A percentile compares a stretch with the other conserved stretches of the same genome.
Conservation (phyloP, 2,797 vertebrate species). For the Alfaro cultratus region DNA sequence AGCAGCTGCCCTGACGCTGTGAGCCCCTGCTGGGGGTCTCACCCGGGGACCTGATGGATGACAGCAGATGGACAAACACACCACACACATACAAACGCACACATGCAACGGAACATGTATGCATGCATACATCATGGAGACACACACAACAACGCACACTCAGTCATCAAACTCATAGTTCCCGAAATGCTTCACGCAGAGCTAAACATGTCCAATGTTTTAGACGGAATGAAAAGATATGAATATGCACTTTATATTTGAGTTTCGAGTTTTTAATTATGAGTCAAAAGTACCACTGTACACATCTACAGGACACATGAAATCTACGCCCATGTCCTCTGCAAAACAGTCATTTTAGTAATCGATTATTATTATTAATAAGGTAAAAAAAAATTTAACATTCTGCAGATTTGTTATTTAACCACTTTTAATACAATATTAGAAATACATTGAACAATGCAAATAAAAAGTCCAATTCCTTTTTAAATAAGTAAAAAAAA, state of each 20-base stretch:
- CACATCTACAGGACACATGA: background rate
- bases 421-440: no score
- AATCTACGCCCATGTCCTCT: background rate
- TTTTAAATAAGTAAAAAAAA: no score
- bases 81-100: slow-evolving; percentile 27
- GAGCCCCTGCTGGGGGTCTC: slow-evolving; percentile 87
- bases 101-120: slow-evolving; percentile 34
- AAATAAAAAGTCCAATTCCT: no score
- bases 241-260: slow-evolving; percentile 27
- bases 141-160: slow-evolving; percentile 38
- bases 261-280: slow-evolving; percentile 45
- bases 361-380: no score
- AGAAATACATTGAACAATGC: no score
- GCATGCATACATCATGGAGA: slow-evolving; percentile 35
- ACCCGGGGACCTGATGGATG: slow-evolving; percentile 84
- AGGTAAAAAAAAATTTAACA: no score
- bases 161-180: slow-evolving; percentile 31
- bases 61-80: slow-evolving; percentile 34
- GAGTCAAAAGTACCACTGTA: slow-evolving; percentile 51
- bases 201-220: slow-evolving; percentile 50
- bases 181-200: slow-evolving; percentile 37
- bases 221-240: slow-evolving; percentile 19
- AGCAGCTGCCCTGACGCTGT: slow-evolving; percentile 90
- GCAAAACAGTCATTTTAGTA: background rate
- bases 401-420: no score